Evolutionary conservation across 2,797 vertebrate species (phyloP).

Genomic region (Cynopterus sphinx): DNA sequence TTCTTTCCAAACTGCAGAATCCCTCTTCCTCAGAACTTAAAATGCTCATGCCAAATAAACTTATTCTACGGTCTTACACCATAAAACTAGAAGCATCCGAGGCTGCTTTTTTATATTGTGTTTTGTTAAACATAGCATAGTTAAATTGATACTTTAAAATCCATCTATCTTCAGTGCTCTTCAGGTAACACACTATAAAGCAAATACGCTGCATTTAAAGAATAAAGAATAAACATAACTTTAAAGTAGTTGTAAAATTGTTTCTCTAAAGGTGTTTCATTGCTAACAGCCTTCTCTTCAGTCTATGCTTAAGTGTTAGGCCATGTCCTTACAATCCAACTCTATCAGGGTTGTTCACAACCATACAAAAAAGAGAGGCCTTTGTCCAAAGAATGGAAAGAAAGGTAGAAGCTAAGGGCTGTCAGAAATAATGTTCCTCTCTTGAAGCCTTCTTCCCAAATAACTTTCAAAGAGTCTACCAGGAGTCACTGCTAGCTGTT

Average conservation of each 20-base stretch:
- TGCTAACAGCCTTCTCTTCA: constrained; percentile 26
- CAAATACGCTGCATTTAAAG: constrained; percentile 38
- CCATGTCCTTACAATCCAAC: not conserved
- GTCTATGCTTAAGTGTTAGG: not conserved
- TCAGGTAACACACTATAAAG: constrained; percentile 12
- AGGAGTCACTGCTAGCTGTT: not conserved
- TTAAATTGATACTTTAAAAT: constrained; percentile 34
- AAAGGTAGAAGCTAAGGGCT: not conserved
- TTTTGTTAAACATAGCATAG: constrained; percentile 38
- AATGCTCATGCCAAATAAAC: constrained; percentile 39
- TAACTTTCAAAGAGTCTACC: not conserved
- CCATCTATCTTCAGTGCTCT: constrained; percentile 20
- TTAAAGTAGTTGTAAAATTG: not conserved
- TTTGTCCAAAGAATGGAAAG: not conserved
- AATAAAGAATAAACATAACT: constrained; percentile 54
- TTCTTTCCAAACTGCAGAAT: constrained; percentile 61
- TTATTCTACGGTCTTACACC: constrained; percentile 18
- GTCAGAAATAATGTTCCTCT: constrained; percentile 30
- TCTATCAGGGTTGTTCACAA: not conserved
- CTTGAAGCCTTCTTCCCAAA: not conserved
- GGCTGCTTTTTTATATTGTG: not conserved
- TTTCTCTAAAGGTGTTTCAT: constrained; percentile 25
- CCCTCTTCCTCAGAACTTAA: constrained; percentile 59
- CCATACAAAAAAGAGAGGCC: not conserved
- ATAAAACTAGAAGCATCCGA: constrained; percentile 54